Conservation (phyloP, 2,888 invertebrate species). For the Hydropsyche betteni region DNA sequence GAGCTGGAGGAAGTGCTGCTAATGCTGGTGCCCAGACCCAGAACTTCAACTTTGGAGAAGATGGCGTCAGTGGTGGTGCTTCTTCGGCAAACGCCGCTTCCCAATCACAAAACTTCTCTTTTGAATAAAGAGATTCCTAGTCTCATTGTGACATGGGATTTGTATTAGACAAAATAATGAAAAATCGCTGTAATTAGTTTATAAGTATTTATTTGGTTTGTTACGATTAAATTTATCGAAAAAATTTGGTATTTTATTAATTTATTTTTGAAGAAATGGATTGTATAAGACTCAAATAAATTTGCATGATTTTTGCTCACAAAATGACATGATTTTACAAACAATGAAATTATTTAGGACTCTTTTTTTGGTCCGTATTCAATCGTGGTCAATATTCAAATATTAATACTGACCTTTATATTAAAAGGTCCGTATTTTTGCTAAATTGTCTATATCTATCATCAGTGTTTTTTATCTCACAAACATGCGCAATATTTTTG, state of each 20-base stretch:
- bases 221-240: conserved; percentile 49
- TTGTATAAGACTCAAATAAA: too few species aligned
- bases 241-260: background rate
- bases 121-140: conserved; percentile 30
- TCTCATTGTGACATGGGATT: background rate
- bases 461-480: too few species aligned
- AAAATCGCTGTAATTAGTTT: conserved; percentile 50
- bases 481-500: too few species aligned
- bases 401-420: too few species aligned
- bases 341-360: too few species aligned
- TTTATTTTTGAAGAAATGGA: too few species aligned
- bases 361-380: too few species aligned
- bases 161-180: background rate
- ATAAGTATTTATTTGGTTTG: conserved; percentile 52
- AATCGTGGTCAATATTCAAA: too few species aligned
- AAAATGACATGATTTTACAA: too few species aligned
- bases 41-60: conserved; percentile 25
- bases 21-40: conserved; percentile 28
- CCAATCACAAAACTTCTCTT: conserved; percentile 41
- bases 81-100: conserved; percentile 50
- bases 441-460: too few species aligned
- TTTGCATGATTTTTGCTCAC: too few species aligned
- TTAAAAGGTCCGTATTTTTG: too few species aligned
- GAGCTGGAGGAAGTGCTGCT: conserved; percentile 32
- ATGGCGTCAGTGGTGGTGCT: conserved; percentile 44